Conservation (phyloP, 2,113 vertebrate species). For the Lichenostomus cassidix region DNA sequence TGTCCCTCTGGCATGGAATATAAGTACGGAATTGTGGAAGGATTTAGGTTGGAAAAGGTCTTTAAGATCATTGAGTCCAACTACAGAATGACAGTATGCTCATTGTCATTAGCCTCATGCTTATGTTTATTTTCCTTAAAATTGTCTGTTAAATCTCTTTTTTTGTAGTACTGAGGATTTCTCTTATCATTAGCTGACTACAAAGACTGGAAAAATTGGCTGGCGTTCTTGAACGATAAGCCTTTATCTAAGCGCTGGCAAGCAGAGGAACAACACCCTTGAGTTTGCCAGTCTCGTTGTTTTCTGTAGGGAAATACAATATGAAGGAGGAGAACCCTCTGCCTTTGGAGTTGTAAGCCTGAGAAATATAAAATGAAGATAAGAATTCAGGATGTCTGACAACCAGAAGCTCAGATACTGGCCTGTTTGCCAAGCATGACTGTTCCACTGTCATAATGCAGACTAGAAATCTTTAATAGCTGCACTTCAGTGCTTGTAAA, state of each 20-base stretch:
- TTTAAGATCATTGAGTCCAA: background rate
- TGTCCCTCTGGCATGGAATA: background rate
- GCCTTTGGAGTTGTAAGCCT: background rate
- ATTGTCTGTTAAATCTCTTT: background rate
- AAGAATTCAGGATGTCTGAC: background rate
- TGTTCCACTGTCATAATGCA: background rate
- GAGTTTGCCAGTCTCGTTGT: background rate
- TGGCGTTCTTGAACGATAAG: fast-evolving
- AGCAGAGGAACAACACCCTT: background rate
- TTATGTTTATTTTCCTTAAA: background rate
- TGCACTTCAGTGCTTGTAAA: slow-evolving; percentile 13
- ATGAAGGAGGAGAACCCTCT: background rate
- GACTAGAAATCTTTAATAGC: background rate
- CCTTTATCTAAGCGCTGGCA: background rate
- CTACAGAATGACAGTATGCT: background rate
- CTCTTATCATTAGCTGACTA: background rate
- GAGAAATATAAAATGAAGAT: background rate
- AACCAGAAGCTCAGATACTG: background rate
- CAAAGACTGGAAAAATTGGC: background rate
- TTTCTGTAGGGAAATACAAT: background rate
- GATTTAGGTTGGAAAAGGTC: background rate
- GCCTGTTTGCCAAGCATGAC: background rate
- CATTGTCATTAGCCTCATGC: background rate
- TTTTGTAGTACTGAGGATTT: background rate
- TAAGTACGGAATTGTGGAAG: background rate